Evolutionary conservation across 2,888 invertebrate species (phyloP), one percentile per base, ranked within the genome.

Genomic region (Tachystola acroxantha): DNA sequence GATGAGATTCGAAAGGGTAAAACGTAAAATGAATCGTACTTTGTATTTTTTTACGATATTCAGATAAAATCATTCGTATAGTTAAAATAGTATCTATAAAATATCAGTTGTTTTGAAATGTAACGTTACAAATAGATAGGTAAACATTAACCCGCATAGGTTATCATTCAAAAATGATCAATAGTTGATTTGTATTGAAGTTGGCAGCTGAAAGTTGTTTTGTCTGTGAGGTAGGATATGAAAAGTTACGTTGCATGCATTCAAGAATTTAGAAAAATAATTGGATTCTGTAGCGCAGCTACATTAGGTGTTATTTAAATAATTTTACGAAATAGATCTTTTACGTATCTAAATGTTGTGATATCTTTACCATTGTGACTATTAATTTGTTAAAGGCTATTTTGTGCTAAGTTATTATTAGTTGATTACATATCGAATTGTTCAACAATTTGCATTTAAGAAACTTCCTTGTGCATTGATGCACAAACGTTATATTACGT

Each of bases 21-120:
- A 10, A 25, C 30, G 5, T 32, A 40, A 45, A 50, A 46, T 50
- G 51, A 60, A 52, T 53, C 57, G 54, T 53, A 57, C 50, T 67
- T 70, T 71, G 58, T 69, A 71, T 67, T 66, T 72, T 72, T 71
- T 72, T 69, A 72, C 59, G 46, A 64, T 62, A 46, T 41, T 32
- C 50, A 53, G 46, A 50, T n/a, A 43, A 45, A 45, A 50, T 53
- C 43, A 49, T 48, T 60, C 53, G 50, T 56, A 53, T 19, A 22
- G 44, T 24, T 46, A 27, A 45, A 43, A 38, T 37, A 29, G 37
- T 10, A 7, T 34, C 28, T 36, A 33, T 22, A n/a, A n/a, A n/a
- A n/a, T n/a, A n/a, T n/a, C n/a, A n/a, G n/a, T n/a, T n/a, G n/a
- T n/a, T n/a, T n/a, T n/a, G n/a, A n/a, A 12, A 16, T 32, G 11